Evolutionary conservation across 2,797 vertebrate genomes (phyloP).

Genomic region (Halcyon leucocephala): DNA sequence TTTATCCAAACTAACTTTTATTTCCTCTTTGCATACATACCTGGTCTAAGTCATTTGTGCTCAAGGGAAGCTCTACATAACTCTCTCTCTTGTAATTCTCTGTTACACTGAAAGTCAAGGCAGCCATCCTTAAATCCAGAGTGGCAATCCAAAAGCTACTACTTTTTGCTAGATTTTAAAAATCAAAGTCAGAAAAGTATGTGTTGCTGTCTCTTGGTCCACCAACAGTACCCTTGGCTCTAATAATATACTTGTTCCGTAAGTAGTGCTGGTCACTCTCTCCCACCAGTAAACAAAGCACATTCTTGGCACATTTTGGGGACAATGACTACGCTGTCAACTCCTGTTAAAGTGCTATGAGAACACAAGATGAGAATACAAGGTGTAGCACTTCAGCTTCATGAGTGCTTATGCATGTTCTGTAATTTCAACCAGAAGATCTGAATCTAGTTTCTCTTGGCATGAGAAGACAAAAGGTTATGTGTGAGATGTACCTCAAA

Average conservation of each 20-base stretch:
- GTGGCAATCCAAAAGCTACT: background rate
- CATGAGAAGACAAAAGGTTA: background rate
- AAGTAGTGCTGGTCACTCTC: background rate
- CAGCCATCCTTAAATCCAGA: background rate
- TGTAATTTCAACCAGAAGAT: background rate
- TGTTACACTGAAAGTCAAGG: background rate
- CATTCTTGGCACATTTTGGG: background rate
- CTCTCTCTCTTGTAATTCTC: background rate
- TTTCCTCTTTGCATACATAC: background rate
- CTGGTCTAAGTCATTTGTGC: background rate
- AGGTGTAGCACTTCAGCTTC: background rate
- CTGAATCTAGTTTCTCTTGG: background rate
- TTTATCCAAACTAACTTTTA: background rate
- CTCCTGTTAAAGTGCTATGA: accelerated
- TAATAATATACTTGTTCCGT: background rate
- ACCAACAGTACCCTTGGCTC: background rate
- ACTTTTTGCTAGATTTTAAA: background rate
- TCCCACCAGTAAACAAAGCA: background rate
- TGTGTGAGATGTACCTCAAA: too few species aligned
- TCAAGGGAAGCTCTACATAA: background rate
- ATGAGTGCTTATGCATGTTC: background rate
- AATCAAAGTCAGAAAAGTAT: background rate
- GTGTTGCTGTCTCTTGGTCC: background rate
- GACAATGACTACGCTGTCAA: background rate
- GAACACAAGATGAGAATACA: too few species aligned